A percentile compares a stretch with the other conserved stretches of the same genome.
Evolutionary conservation across 2,797 vertebrate species (phyloP).

Genomic region (Megalops cyprinoides): DNA sequence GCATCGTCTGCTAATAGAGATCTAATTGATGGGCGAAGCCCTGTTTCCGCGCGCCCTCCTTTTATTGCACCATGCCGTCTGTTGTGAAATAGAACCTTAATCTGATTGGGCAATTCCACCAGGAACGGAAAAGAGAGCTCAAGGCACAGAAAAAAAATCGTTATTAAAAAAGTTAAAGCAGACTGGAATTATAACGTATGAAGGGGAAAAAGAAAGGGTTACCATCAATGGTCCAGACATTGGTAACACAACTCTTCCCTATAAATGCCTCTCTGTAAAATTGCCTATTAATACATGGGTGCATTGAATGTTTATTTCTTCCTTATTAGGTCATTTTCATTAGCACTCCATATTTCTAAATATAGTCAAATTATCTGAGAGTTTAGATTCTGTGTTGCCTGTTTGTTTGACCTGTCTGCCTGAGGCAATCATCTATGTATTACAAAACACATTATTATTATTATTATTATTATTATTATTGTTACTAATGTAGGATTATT

Average conservation of each 20-base stretch:
- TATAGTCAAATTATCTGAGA: neutral
- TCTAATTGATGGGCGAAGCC: conserved; percentile 99
- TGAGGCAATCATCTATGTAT: neutral
- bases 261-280: conserved; percentile 35
- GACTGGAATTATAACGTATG: conserved; percentile 78
- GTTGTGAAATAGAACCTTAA: conserved; percentile 99
- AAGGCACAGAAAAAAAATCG: conserved; percentile 85
- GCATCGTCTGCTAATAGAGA: conserved; percentile 98
- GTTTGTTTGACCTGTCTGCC: neutral
- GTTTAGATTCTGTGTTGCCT: neutral
- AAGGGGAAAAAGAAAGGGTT: conserved; percentile 68
- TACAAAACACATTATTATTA: neutral
- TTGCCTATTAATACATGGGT: neutral
- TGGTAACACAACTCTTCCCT: conserved; percentile 57
- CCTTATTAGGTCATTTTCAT: neutral
- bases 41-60: conserved; percentile 95
- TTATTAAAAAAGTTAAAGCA: conserved; percentile 99
- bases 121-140: conserved; percentile 91
- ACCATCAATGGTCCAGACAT: conserved; percentile 60
- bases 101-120: conserved; percentile 97
- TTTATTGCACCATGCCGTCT: conserved; percentile 99
- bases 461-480: neutral
- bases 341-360: neutral
- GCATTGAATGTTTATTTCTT: neutral
- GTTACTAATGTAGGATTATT: too few relatives aligned